Conservation (phyloP, 53 echinoderm and acorn worm genomes). For the Apostichopus leukothele region DNA sequence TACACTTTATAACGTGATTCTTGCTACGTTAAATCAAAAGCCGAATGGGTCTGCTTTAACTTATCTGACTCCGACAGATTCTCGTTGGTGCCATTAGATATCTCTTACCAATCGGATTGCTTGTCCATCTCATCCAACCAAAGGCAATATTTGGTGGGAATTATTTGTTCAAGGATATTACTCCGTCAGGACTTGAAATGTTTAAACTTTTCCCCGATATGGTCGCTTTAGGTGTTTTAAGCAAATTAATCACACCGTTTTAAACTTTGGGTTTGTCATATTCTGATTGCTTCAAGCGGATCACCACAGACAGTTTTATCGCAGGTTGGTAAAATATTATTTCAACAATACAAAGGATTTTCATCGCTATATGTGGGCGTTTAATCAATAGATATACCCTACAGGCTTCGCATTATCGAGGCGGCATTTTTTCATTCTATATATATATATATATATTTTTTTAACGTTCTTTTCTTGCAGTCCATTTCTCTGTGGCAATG, state of each 20-base stretch:
- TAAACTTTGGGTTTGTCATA: not conserved
- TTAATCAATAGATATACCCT: not conserved
- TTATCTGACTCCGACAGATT: too few species aligned
- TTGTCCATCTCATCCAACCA: not conserved
- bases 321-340: not conserved
- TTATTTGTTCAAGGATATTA: not conserved
- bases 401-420: not conserved
- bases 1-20: too few species aligned
- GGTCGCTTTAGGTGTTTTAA: not conserved
- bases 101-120: not conserved
- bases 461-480: constrained; percentile 34
- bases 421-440: not conserved
- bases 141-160: not conserved
- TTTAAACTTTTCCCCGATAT: not conserved
- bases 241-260: not conserved
- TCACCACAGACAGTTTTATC: not conserved
- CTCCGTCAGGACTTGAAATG: not conserved
- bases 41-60: too few species aligned
- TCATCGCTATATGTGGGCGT: not conserved
- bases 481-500: constrained; percentile 59
- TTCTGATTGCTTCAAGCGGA: not conserved
- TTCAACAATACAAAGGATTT: not conserved
- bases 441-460: not conserved
- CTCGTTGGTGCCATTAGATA: not conserved
- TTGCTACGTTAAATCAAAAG: too few species aligned